Percentiles rank a stretch among this genome's conserved stretches.
These are phyloP conservation scores for Sialia sialis DNA, from an alignment of 2,113 vertebrate genomes.

Conservation along the genomic window DNA sequence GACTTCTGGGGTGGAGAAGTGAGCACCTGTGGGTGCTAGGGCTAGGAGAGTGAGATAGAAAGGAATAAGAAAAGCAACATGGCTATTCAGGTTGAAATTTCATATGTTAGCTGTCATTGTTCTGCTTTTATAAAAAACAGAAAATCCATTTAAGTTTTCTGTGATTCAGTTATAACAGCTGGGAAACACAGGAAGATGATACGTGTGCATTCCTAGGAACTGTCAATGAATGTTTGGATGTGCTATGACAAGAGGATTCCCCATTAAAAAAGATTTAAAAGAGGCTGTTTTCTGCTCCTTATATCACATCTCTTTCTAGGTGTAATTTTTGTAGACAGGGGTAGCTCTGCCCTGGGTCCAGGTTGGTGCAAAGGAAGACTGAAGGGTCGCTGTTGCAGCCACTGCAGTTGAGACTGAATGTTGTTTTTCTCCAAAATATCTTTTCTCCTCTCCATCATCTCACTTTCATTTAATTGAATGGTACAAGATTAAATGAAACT, in stretches of 20 bases:
- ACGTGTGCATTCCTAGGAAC: not conserved
- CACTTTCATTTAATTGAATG: not conserved
- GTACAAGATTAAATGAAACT: constrained; percentile 29
- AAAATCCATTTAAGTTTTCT: not conserved
- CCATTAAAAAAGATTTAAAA: not conserved
- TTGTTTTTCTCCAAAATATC: not conserved
- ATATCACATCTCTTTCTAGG: not conserved
- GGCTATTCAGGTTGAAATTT: not conserved
- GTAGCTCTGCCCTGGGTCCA: not conserved
- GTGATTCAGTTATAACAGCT: not conserved
- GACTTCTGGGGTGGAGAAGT: fast-evolving
- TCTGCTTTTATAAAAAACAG: not conserved
- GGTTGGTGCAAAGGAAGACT: not conserved
- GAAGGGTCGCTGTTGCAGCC: fast-evolving
- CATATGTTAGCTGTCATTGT: not conserved
- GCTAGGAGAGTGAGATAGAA: not conserved
- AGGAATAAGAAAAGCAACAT: not conserved
- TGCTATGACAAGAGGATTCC: not conserved
- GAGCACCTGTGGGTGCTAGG: fast-evolving
- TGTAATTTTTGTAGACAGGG: not conserved
- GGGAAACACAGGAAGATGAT: not conserved
- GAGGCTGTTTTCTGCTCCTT: not conserved
- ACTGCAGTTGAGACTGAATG: not conserved
- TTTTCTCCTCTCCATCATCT: not conserved
- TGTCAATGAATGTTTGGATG: not conserved